Base-by-base conservation (phyloP, 1,140 invertebrate genomes). In the Zaprionus kolodkinae region DNA sequence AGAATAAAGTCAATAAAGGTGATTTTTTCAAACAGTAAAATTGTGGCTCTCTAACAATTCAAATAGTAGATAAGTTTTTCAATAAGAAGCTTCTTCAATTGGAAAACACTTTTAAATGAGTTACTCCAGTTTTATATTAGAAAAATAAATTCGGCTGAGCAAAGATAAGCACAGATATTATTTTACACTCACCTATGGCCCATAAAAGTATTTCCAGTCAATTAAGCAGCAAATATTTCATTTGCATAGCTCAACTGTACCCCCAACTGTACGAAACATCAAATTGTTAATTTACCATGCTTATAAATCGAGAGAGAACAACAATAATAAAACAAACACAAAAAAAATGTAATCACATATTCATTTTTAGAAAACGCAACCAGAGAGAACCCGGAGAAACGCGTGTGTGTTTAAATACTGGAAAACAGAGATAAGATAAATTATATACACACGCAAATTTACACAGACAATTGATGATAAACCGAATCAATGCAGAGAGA, bases 351-450 rank as follows among this genome's bases (percentile, higher is more conserved):
- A 78, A 61, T 50, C 21, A 38, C 40, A 48, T 63, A 63, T 77
- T 71, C 63, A 78, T 77, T 87, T 88, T 90, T 89, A 81, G 79
- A 91, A 79, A 67, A 65, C 65, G 66, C 62, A 78, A 72, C 52
- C 55, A 78, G 45, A 36, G 76, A 35, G 33, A 33, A 33, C 6
- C 27, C 33, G 10, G 33, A 35, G 33, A 70, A 70, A 65, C 64
- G 75, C 62, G 81, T 66, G 85, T 84, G 74, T 89, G 82, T 54
- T 89, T 89, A 89, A 88, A 85, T 89, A 85, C 85, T 88, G 85
- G 86, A 88, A 88, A 88, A 66, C 66, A 78, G 70, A 89, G 85
- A 88, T 90, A 91, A 91, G 87, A 90, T 81, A 80, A 81, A 82
- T 81, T 71, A 79, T 66, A 71, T 78, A 66, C 62, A 73, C 61